Evolutionary conservation across 2,888 invertebrate species (phyloP), one percentile per base, ranked within the genome.

Genomic region (Xestia c-nigrum): DNA sequence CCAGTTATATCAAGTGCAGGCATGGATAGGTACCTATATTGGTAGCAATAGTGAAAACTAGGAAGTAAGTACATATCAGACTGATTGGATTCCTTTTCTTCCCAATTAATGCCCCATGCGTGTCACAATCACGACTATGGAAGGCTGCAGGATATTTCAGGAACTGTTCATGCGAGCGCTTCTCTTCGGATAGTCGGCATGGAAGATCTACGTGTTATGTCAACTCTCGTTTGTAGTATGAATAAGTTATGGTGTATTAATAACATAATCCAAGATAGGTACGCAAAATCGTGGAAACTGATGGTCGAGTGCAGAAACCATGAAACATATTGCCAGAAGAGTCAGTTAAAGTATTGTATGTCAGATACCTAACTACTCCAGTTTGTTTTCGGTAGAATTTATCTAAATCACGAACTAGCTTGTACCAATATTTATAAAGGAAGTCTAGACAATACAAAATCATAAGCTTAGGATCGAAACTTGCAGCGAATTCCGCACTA

Each of bases 401-500:
- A 71, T 46, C 6, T 64, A 46, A 31, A 16, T 31, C 12, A 31
- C 24, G 16, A 5, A 38, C 3, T 9, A 31, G 66, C 31, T 43
- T 10, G 21, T 50, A 50, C 19, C 4, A 14, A 6, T 21, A 59
- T 31, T 16, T 4, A 46, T 38, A 6, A 3, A 52, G 31, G n/a
- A 31, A 73, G 46, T 46, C 31, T 31, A 46, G 38, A 19, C n/a
- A 19, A 38, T 2, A 57, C 74, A 24, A 74, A 73, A 46, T 57
- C 46, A 24, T 24, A 50, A 14, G 43, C n/a, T 43, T 12, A 55
- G 6, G 43, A 47, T 50, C 12, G 50, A 59, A 64, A 76, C 52
- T 43, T 76, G 38, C 31, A 63, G 55, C 55, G 19, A 80, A 79
- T 64, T 80, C 67, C 73, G 74, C 47, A 68, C 19, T 52, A 52